Conservation (phyloP, 2,797 vertebrate species). For the Prunella strophiata region DNA sequence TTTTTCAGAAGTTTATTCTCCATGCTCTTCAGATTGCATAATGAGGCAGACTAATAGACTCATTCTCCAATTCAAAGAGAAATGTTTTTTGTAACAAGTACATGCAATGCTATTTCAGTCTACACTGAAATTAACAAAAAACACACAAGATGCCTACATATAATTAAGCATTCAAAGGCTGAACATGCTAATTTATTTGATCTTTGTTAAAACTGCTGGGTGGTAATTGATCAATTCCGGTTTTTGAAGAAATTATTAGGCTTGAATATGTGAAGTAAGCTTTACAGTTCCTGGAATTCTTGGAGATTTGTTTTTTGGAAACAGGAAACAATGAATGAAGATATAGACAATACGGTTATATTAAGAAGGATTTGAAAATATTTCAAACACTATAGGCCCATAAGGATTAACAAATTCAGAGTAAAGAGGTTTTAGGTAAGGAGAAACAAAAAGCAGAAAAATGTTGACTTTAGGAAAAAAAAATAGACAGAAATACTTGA, state of each 20-base stretch:
- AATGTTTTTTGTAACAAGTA: not conserved
- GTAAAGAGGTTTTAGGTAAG: not conserved
- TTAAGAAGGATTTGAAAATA: not conserved
- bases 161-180: not conserved
- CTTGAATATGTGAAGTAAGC: not conserved
- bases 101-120: not conserved
- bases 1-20: not conserved
- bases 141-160: not conserved
- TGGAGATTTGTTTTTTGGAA: not conserved
- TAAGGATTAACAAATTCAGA: not conserved
- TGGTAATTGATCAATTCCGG: not conserved
- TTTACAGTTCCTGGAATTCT: not conserved
- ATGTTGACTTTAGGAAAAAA: not conserved
- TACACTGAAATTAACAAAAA: not conserved
- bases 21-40: not conserved
- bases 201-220: not conserved
- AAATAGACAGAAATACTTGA: no score
- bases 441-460: not conserved
- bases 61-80: not conserved
- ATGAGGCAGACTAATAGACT: not conserved
- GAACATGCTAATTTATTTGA: not conserved
- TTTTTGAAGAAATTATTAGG: not conserved
- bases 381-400: not conserved
- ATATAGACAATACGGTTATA: not conserved
- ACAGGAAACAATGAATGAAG: not conserved